Evolutionary conservation across 2,113 vertebrate genomes (phyloP), one percentile per base, ranked within the genome.

Genomic region (Scomber colias): DNA sequence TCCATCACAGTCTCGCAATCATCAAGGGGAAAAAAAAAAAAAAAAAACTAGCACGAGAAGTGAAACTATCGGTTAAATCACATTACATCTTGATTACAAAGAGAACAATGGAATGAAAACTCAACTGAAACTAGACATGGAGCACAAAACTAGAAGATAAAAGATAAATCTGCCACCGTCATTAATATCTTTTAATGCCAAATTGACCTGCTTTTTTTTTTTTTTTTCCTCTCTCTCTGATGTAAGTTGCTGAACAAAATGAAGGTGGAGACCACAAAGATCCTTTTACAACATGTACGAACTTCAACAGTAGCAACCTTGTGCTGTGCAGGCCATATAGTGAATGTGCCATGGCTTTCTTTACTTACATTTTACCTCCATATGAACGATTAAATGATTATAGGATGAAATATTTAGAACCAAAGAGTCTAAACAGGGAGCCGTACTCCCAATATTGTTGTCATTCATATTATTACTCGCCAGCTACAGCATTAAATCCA

Each of bases 381-480:
- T 62, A 66, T 67, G 30, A 75, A 68, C 55, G 3, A 45, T 12
- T 49, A 30, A 19, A 65, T 27, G 44, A 11, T 53, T 82, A 46
- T 44, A 31, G 17, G 15, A 27, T 27, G 24, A 27, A 27, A 27
- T 27, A 27, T 27, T 27, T 27, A 27, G 24, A 2, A 27, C 24
- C 24, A 27, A 27, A 27, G 24, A 27, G 24, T 27, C 24, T 27
- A 27, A 68, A 64, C 5, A 31, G 40, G 35, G 24, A 70, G 19
- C n/a, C 24, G 24, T 66, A 13, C 53, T 44, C 14, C 0, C 16
- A 30, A 1, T 0, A 69, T 63, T 49, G 6, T 14, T 74, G n/a
- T 64, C n/a, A 53, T 67, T 62, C n/a, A 24, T 56, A 10, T 48
- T 12, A 40, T 35, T 71, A 53, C 61, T 70, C 17, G 8, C 21